Conservation (phyloP, 2,888 invertebrate genomes). For the Lypha dubia region DNA sequence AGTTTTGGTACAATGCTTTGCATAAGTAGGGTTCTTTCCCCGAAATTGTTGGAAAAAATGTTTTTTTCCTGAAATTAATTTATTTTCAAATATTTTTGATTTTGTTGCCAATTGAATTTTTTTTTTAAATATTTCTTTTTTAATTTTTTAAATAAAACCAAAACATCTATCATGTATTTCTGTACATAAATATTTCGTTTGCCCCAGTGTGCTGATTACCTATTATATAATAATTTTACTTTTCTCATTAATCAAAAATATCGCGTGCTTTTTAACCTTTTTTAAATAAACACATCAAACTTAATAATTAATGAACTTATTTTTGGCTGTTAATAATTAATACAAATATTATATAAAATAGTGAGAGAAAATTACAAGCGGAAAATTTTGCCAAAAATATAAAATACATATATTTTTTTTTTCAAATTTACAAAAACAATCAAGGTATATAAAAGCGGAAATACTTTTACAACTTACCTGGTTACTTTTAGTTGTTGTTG, state of each 20-base stretch:
- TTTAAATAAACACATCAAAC: conserved; percentile 30
- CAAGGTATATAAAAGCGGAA: conserved; percentile 54
- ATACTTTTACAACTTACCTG: conserved; percentile 61
- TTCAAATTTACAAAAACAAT: not conserved
- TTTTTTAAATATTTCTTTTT: too few species aligned
- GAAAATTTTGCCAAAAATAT: conserved; percentile 59
- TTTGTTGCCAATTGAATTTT: too few species aligned
- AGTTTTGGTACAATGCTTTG: too few species aligned
- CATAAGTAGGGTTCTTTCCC: too few species aligned
- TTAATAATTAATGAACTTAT: conserved; percentile 39
- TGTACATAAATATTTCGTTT: not conserved
- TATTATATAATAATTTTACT: conserved; percentile 51
- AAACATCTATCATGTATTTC: too few species aligned
- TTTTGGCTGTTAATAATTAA: conserved; percentile 20
- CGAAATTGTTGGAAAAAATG: too few species aligned
- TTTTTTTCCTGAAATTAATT: too few species aligned
- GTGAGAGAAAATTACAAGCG: conserved; percentile 50
- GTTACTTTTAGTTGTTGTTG: conserved; percentile 8
- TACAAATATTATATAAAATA: conserved; percentile 44
- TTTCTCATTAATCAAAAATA: conserved; percentile 38
- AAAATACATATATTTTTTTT: conserved; percentile 5
- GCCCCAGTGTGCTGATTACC: conserved; percentile 41
- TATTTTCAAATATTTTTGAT: too few species aligned
- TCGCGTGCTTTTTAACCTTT: conserved; percentile 64
- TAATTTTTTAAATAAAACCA: too few species aligned